These are phyloP conservation scores for Trinectes maculatus DNA, from an alignment of 2,113 vertebrate genomes.

Conservation along the genomic window DNA sequence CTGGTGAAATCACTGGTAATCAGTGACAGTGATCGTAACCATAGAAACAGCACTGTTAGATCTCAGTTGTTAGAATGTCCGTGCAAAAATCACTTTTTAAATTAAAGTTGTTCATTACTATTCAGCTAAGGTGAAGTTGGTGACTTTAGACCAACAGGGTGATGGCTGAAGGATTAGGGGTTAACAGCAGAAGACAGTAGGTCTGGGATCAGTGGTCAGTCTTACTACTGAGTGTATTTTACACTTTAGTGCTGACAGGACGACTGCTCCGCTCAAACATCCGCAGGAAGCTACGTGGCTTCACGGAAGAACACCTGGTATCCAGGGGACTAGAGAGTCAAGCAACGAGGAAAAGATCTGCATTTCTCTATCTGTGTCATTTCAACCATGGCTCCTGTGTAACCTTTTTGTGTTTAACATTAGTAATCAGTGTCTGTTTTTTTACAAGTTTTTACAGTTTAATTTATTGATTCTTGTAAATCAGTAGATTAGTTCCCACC, in stretches of 20 bases:
- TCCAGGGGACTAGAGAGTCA: conserved; percentile 79
- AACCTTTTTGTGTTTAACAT: background rate
- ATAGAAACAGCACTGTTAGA: conserved; percentile 7
- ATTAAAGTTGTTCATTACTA: conserved; percentile 7
- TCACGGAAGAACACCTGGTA: conserved; percentile 76
- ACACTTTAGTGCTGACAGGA: conserved; percentile 83
- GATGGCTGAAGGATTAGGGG: conserved; percentile 37
- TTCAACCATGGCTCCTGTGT: background rate
- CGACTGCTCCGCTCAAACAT: conserved; percentile 89
- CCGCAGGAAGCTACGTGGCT: conserved; percentile 87
- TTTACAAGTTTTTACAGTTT: background rate
- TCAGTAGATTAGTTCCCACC: conserved; percentile 72
- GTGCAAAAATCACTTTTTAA: background rate
- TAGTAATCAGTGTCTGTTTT: background rate
- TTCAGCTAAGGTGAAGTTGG: conserved; percentile 15
- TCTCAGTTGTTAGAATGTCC: conserved; percentile 11
- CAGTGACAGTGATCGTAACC: conserved; percentile 2
- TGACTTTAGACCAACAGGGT: no score
- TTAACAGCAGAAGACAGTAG: conserved; percentile 51
- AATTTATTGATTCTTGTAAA: background rate
- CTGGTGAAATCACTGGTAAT: conserved; percentile 13
- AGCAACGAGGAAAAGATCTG: conserved; percentile 40
- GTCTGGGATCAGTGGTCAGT: conserved; percentile 67
- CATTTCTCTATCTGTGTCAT: conserved; percentile 16
- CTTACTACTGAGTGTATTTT: conserved; percentile 89